Percentiles rank a stretch among this genome's conserved stretches.
Conservation (phyloP, 2,113 vertebrate species). For the Ceyx margarethae region DNA sequence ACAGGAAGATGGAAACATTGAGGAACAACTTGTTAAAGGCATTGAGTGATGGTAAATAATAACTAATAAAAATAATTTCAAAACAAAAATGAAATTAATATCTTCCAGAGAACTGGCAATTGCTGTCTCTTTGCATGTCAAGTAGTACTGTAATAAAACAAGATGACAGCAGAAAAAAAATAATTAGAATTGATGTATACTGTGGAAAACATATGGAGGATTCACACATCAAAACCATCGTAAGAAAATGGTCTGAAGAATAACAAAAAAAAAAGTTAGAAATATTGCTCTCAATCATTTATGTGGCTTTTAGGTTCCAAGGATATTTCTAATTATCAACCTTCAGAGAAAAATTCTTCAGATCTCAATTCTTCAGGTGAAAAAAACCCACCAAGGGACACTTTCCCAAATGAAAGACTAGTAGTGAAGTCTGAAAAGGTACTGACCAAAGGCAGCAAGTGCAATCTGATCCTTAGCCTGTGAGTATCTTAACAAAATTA, state of each 20-base stretch:
- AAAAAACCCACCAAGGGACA: not conserved
- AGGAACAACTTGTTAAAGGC: not conserved
- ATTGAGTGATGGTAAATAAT: not conserved
- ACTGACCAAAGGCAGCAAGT: not conserved
- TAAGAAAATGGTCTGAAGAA: not conserved
- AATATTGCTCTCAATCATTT: not conserved
- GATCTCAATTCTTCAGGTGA: not conserved
- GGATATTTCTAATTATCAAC: not conserved
- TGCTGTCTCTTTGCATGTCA: not conserved
- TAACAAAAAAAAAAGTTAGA: not conserved
- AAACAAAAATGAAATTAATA: fast-evolving
- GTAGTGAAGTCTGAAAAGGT: not conserved
- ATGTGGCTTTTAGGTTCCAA: not conserved
- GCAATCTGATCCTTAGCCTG: not conserved
- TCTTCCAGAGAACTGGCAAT: not conserved
- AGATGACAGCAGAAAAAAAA: not conserved
- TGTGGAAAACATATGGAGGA: not conserved
- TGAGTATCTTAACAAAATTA: not conserved
- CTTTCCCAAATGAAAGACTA: not conserved
- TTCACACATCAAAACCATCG: not conserved
- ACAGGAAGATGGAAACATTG: not conserved
- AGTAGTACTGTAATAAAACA: not conserved
- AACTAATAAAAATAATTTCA: not conserved
- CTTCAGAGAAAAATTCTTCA: not conserved
- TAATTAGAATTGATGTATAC: not conserved